A percentile compares a stretch with the other conserved stretches of the same genome.
phyloP scores from a whole-genome alignment of 2,113 vertebrate species.

The Oncorhynchus kisutch region DNA sequence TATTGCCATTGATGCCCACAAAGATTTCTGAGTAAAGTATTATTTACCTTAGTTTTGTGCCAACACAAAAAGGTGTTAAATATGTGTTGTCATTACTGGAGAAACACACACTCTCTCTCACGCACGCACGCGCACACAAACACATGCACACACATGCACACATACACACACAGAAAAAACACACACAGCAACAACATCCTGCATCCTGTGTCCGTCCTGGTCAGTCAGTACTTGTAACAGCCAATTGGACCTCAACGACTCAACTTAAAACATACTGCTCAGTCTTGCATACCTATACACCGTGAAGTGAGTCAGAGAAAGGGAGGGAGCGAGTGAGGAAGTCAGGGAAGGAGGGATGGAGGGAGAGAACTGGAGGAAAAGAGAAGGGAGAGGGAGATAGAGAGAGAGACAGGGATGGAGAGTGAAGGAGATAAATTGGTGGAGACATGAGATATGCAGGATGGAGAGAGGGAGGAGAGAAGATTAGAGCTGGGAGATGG shows the following conservation, averaged over 20 bases:
- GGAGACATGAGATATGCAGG: constrained; percentile 26
- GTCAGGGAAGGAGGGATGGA: constrained; percentile 12
- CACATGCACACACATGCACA: not conserved
- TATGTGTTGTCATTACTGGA: constrained; percentile 20
- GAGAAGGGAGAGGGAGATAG: not conserved
- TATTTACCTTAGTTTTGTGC: not conserved
- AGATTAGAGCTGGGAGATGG: constrained; percentile 53
- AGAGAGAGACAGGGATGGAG: not conserved
- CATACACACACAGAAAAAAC: not conserved
- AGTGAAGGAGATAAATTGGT: constrained; percentile 21
- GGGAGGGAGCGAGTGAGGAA: constrained; percentile 23
- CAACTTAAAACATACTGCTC: constrained; percentile 2
- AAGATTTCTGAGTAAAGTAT: not conserved
- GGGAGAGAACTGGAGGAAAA: not conserved
- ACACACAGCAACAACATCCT: constrained; percentile 37
- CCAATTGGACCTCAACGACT: constrained; percentile 32
- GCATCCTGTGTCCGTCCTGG: constrained; percentile 49
- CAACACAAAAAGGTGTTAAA: not conserved
- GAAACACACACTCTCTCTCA: too few species aligned
- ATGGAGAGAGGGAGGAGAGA: constrained; percentile 25
- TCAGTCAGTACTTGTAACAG: constrained; percentile 53
- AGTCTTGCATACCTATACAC: constrained; percentile 21
- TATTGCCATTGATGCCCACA: not conserved
- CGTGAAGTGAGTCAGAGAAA: constrained; percentile 38
- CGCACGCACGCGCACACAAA: too few species aligned